phyloP scores from a whole-genome alignment of 1,140 invertebrate species.

The Phortica variegata region DNA sequence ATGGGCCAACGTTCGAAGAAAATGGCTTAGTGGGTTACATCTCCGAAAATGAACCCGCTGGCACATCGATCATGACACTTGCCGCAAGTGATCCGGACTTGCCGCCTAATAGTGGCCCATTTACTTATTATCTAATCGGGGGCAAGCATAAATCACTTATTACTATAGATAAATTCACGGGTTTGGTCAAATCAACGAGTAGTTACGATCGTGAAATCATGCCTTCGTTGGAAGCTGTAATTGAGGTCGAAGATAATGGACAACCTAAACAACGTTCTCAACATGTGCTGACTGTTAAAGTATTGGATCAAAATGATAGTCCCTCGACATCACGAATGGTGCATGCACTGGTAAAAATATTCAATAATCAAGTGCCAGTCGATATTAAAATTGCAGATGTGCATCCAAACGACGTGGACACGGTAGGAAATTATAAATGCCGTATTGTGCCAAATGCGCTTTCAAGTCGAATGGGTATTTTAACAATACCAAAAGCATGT shows the following conservation, averaged over 20 bases:
- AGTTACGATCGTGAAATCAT: constrained; percentile 81
- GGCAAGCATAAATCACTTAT: constrained; percentile 77
- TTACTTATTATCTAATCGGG: constrained; percentile 76
- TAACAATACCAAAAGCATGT: constrained; percentile 74
- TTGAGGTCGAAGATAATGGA: constrained; percentile 89
- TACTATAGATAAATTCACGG: constrained; percentile 61
- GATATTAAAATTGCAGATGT: constrained; percentile 84
- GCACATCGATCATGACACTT: constrained; percentile 81
- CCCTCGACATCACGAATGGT: constrained; percentile 82
- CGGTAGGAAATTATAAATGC: constrained; percentile 84
- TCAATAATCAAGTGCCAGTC: constrained; percentile 69
- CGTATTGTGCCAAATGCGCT: constrained; percentile 66
- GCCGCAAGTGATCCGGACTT: constrained; percentile 85
- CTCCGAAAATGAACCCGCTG: constrained; percentile 83
- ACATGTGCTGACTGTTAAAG: constrained; percentile 72
- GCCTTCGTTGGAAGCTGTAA: constrained; percentile 70
- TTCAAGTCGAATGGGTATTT: constrained; percentile 59
- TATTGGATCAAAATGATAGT: constrained; percentile 89
- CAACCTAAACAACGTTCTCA: constrained; percentile 77
- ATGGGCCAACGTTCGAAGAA: constrained; percentile 81
- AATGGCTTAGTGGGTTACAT: constrained; percentile 73
- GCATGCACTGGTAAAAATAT: constrained; percentile 77
- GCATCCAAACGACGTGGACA: constrained; percentile 87
- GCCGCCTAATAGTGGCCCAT: constrained; percentile 89
- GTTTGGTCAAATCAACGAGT: constrained; percentile 72